A percentile compares a stretch with the other conserved stretches of the same genome.
phyloP scores from a whole-genome alignment of 2,797 vertebrate genomes.

The Apogon hyalosoma region DNA sequence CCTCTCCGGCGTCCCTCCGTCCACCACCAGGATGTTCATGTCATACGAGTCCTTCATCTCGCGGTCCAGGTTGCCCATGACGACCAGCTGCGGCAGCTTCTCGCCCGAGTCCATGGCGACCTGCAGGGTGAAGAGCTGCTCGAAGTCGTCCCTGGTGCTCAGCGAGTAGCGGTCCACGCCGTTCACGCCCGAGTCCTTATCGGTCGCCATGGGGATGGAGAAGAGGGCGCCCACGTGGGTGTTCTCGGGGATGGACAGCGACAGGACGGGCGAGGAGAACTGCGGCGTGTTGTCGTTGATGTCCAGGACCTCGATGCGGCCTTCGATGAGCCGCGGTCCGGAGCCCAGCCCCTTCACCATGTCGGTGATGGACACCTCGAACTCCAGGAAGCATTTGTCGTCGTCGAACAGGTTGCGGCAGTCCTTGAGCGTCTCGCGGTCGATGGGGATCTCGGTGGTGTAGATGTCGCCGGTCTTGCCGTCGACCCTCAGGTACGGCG shows the following conservation, averaged over 20 bases:
- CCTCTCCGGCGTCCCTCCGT: conserved; percentile 89
- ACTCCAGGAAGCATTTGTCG: conserved; percentile 93
- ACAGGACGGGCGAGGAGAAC: conserved; percentile 93
- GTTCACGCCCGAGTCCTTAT: conserved; percentile 90
- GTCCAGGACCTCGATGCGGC: conserved; percentile 94
- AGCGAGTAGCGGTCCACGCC: conserved; percentile 94
- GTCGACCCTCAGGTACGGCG: conserved; percentile 93
- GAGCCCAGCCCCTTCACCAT: conserved; percentile 87
- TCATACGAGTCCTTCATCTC: conserved; percentile 97
- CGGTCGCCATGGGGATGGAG: conserved; percentile 91
- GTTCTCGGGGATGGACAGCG: conserved; percentile 94
- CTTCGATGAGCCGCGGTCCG: conserved; percentile 92
- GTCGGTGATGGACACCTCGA: conserved; percentile 97
- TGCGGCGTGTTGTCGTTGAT: conserved; percentile 99
- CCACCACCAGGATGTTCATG: conserved; percentile 94
- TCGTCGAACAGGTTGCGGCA: conserved; percentile 91
- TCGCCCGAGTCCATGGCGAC: conserved; percentile 92
- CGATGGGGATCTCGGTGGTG: conserved; percentile 94
- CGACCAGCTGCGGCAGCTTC: conserved; percentile 94
- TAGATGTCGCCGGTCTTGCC: conserved; percentile 97
- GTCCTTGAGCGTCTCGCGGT: conserved; percentile 92
- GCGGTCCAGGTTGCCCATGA: conserved; percentile 94
- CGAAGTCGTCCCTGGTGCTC: conserved; percentile 86
- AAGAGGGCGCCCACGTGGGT: conserved; percentile 91
- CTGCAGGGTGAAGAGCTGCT: conserved; percentile 93